Evolutionary conservation across 2,888 invertebrate genomes (phyloP).

Genomic region (Cryptus armator): DNA sequence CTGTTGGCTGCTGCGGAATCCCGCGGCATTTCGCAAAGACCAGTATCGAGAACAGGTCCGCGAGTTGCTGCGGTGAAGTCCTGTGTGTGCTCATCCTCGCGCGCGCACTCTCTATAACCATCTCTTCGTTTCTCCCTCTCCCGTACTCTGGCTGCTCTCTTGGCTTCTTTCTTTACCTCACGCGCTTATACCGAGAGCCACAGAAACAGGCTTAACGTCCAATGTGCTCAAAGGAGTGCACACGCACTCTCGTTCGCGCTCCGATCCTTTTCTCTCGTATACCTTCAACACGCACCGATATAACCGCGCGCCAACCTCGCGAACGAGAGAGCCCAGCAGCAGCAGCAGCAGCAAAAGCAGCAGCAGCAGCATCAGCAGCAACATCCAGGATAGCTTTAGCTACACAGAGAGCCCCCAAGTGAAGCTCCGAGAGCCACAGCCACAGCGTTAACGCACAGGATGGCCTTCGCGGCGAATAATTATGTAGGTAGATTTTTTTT

Average conservation of each 20-base stretch:
- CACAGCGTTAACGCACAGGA: constrained; percentile 77
- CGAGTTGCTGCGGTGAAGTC: constrained; percentile 58
- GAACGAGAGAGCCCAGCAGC: constrained; percentile 18
- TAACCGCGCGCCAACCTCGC: constrained; percentile 35
- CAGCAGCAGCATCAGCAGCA: constrained; percentile 24
- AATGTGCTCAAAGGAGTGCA: constrained; percentile 50
- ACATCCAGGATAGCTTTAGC: constrained; percentile 21
- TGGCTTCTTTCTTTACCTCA: constrained; percentile 50
- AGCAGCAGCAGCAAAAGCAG: constrained; percentile 29
- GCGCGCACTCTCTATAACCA: constrained; percentile 51
- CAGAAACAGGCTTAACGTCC: constrained; percentile 41
- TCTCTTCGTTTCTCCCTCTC: constrained; percentile 36
- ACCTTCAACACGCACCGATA: constrained; percentile 43
- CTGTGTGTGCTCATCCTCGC: constrained; percentile 65
- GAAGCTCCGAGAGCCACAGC: not conserved
- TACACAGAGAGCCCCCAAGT: not conserved
- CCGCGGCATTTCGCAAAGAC: constrained; percentile 81
- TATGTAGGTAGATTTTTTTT: constrained; percentile 79
- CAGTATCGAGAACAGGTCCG: constrained; percentile 81
- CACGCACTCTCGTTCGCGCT: constrained; percentile 61
- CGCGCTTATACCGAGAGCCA: constrained; percentile 3
- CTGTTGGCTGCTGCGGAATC: constrained; percentile 73
- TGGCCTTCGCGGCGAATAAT: constrained; percentile 83
- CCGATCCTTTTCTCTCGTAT: constrained; percentile 48
- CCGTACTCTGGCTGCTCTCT: constrained; percentile 17